phyloP scores from a whole-genome alignment of 2,797 vertebrate genomes.

The Dermochelys coriacea region DNA sequence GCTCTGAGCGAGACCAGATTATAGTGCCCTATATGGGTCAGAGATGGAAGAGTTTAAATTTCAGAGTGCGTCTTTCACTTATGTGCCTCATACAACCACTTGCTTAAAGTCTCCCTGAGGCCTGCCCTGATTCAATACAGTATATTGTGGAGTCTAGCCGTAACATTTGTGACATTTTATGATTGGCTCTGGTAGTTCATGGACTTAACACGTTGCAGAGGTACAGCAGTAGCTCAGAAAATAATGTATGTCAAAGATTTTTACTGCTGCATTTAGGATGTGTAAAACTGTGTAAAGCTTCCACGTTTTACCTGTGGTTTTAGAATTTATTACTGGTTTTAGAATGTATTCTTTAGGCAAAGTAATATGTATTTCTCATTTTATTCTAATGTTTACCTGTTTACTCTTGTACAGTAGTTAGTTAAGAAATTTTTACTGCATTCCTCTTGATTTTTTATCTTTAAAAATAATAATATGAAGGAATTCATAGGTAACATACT shows the following conservation, averaged over 20 bases:
- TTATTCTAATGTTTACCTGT: conserved; percentile 33
- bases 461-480: conserved; percentile 65
- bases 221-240: conserved; percentile 62
- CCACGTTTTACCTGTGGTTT: conserved; percentile 32
- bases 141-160: conserved; percentile 3
- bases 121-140: background rate
- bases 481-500: conserved; percentile 37
- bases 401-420: conserved; percentile 53
- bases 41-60: conserved; percentile 42
- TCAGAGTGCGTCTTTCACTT: conserved; percentile 27
- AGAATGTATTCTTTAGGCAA: conserved; percentile 72
- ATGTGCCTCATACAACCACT: background rate
- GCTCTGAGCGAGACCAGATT: conserved; percentile 25
- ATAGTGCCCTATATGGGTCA: background rate
- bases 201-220: conserved; percentile 38
- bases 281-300: conserved; percentile 60
- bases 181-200: conserved; percentile 43
- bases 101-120: conserved; percentile 42
- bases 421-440: conserved; percentile 44
- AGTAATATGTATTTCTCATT: conserved; percentile 42
- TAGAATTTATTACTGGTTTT: conserved; percentile 2
- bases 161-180: conserved; percentile 67
- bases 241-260: conserved; percentile 62
- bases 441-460: conserved; percentile 22
- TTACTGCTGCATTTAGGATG: conserved; percentile 55